Conservation (phyloP, 2,113 vertebrate genomes). For the Sialia sialis region DNA sequence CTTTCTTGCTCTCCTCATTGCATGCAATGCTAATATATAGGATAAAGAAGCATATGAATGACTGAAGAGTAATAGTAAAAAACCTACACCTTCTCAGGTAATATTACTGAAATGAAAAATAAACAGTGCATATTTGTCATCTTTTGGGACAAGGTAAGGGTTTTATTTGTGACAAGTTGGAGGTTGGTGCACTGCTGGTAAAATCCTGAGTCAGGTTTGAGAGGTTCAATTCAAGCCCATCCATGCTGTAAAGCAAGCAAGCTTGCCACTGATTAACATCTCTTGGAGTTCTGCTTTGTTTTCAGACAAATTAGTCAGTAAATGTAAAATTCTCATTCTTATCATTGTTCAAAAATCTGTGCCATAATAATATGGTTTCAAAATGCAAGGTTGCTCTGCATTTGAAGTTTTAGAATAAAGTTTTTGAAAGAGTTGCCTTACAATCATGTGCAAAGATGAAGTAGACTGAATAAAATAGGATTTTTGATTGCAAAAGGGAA, state of each 20-base stretch:
- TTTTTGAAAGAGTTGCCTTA: background rate
- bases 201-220: background rate
- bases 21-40: background rate
- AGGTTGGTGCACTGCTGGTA: background rate
- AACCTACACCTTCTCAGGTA: background rate
- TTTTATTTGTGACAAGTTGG: background rate
- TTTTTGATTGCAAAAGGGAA: background rate
- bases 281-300: background rate
- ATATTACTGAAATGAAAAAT: background rate
- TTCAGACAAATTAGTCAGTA: background rate
- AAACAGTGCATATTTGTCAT: background rate
- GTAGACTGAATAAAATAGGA: background rate
- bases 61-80: background rate
- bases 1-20: background rate
- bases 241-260: background rate
- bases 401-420: background rate
- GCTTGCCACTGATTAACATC: background rate
- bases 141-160: background rate
- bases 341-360: background rate
- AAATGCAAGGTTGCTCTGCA: background rate
- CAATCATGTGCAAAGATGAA: background rate
- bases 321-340: background rate
- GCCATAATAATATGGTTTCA: background rate
- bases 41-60: background rate
- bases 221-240: background rate